A percentile compares a stretch with the other conserved stretches of the same genome.
phyloP scores from a whole-genome alignment of 2,888 invertebrate genomes.

The Tyria jacobaeae region DNA sequence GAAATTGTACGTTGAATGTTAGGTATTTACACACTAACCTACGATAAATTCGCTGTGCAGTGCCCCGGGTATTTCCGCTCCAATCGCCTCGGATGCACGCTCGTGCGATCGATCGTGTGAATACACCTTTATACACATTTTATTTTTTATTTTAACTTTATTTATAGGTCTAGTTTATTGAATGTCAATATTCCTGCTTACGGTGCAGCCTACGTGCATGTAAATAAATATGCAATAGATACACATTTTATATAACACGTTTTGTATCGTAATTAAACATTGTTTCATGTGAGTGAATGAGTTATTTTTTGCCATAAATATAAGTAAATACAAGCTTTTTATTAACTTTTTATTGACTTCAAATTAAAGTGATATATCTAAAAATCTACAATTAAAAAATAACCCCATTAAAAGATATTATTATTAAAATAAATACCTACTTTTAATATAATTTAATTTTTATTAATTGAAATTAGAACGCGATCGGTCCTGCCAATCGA shows the following conservation, averaged over 20 bases:
- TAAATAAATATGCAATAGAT: constrained; percentile 29
- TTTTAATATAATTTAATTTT: no score
- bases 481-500: constrained; percentile 37
- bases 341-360: no score
- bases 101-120: constrained; percentile 75
- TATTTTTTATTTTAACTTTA: constrained; percentile 64
- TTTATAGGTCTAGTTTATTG: constrained; percentile 50
- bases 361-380: no score
- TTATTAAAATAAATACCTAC: no score
- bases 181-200: constrained; percentile 38
- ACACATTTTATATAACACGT: constrained; percentile 1
- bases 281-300: not conserved
- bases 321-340: no score
- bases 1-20: constrained; percentile 61
- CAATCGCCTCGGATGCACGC: constrained; percentile 77
- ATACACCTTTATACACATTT: constrained; percentile 74
- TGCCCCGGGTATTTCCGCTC: constrained; percentile 78
- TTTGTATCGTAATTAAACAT: not conserved
- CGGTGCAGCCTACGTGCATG: constrained; percentile 25
- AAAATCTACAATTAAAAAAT: no score
- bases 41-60: constrained; percentile 79
- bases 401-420: not conserved
- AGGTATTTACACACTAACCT: constrained; percentile 63
- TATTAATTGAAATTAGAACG: constrained; percentile 9
- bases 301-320: not conserved